Evolutionary conservation across 2,888 invertebrate species (phyloP).

Genomic region (Diarsia dahlii): DNA sequence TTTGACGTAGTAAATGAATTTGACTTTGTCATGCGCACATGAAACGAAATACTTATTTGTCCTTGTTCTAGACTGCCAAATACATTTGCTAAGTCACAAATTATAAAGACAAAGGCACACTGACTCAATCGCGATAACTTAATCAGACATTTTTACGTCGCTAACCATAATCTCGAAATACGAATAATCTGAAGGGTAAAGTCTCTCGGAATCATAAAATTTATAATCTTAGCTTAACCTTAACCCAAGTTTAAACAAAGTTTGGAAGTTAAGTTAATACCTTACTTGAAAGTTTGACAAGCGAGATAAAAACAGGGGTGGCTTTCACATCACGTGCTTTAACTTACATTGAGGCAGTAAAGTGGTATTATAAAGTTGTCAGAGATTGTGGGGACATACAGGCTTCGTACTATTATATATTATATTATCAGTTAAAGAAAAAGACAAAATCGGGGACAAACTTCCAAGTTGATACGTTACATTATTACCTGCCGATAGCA

Average conservation of each 20-base stretch:
- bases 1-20: constrained; percentile 13
- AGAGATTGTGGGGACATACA: neutral
- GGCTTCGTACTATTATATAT: neutral
- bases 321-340: constrained; percentile 40
- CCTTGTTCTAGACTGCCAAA: constrained; percentile 25
- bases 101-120: constrained; percentile 15
- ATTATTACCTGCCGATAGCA: neutral
- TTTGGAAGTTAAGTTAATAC: constrained; percentile 54
- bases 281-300: constrained; percentile 56
- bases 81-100: constrained; percentile 20
- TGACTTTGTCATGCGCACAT: constrained; percentile 24
- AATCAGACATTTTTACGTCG: neutral
- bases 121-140: neutral
- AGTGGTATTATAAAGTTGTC: constrained; percentile 35
- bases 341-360: constrained; percentile 36
- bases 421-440: neutral
- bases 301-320: constrained; percentile 55
- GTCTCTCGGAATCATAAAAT: constrained; percentile 47
- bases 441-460: too few relatives aligned
- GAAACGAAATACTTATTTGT: neutral
- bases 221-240: constrained; percentile 59
- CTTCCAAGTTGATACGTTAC: neutral
- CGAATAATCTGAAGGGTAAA: constrained; percentile 26
- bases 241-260: constrained; percentile 52
- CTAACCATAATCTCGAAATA: constrained; percentile 11